These are phyloP conservation scores for Trichacis sp. DNA, from an alignment of 2,888 invertebrate species.

Conservation along the genomic window DNA sequence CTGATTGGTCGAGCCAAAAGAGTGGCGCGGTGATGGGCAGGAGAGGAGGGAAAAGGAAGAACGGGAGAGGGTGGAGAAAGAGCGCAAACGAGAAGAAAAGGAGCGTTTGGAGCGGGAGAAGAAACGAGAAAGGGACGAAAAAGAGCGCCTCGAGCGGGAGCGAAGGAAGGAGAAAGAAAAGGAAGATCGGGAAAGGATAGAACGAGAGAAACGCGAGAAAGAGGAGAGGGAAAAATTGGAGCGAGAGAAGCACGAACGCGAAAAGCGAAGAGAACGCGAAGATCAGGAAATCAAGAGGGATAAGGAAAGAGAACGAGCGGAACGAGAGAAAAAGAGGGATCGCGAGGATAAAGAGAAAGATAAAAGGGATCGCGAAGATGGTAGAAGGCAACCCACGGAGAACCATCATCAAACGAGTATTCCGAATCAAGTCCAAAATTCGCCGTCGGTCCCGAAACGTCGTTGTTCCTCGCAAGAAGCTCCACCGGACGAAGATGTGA, in stretches of 20 bases:
- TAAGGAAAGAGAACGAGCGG: conserved; percentile 51
- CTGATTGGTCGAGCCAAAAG: no score
- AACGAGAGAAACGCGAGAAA: conserved; percentile 63
- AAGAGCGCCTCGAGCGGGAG: conserved; percentile 67
- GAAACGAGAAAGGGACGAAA: conserved; percentile 53
- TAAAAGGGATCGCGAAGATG: conserved; percentile 63
- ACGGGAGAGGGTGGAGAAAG: conserved; percentile 64
- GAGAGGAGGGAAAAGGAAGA: conserved; percentile 67
- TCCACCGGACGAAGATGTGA: conserved; percentile 73
- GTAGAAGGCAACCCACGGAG: conserved; percentile 62
- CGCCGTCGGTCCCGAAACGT: conserved; percentile 76
- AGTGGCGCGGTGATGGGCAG: conserved; percentile 61
- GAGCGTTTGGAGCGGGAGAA: conserved; percentile 64
- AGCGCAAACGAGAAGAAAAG: conserved; percentile 55
- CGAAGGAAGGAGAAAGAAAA: conserved; percentile 68
- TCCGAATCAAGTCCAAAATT: conserved; percentile 63
- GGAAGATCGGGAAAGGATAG: conserved; percentile 62
- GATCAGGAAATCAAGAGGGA: conserved; percentile 69
- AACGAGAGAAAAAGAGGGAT: conserved; percentile 59
- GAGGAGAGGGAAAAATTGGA: conserved; percentile 60
- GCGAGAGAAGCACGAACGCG: conserved; percentile 65
- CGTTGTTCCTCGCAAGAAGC: conserved; percentile 83
- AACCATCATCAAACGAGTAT: conserved; percentile 57
- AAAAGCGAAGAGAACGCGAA: conserved; percentile 61
- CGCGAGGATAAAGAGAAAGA: conserved; percentile 69